Base-by-base conservation (phyloP, 2,113 vertebrate genomes). In the Daphoenositta chrysoptera region DNA sequence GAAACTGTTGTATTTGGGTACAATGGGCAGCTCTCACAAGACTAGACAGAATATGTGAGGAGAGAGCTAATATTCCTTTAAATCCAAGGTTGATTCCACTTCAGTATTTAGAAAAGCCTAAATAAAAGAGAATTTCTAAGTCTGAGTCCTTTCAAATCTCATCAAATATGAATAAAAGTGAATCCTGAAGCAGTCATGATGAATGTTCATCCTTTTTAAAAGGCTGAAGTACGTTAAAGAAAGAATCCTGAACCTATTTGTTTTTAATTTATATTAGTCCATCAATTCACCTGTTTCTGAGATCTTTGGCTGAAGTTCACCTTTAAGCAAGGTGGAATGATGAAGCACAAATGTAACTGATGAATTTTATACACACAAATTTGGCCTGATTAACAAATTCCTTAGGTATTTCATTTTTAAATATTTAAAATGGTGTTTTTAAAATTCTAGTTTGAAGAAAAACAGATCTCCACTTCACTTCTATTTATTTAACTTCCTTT, bases 1-100 rank as follows among this genome's bases (percentile, higher is more conserved):
- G 96, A 97, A 98, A 98, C 98, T 98, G 98, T 98, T 99, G 98
- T 98, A 93, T 97, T 90, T 94, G 81, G 85, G 94, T 97, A 99
- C 98, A 99, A 99, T 99, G 97, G 97, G 93, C 83, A 96, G 83
- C 93, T 98, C 97, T 98, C 97, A 97, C 97, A 97, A 97, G 97
- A 96, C 97, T 97, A 98, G 98, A 98, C 98, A 97, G 98, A 98
- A 98, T 98, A 98, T 99, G 98, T 99, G 98, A 99, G 98, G 94
- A 94, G 98, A 98, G 98, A 99, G 95, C 98, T 98, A 98, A 99
- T 98, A 97, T 98, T 97, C 94, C 93, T 98, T 98, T 97, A 97
- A 97, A 97, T 96, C 78, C 90, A 90, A 95, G 89, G 63, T 94
- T 86, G 56, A 90, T 97, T 97, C 87, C 66, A 83, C 96, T 94